phyloP scores from a whole-genome alignment of 2,113 vertebrate genomes.

The Helogale parvula region DNA sequence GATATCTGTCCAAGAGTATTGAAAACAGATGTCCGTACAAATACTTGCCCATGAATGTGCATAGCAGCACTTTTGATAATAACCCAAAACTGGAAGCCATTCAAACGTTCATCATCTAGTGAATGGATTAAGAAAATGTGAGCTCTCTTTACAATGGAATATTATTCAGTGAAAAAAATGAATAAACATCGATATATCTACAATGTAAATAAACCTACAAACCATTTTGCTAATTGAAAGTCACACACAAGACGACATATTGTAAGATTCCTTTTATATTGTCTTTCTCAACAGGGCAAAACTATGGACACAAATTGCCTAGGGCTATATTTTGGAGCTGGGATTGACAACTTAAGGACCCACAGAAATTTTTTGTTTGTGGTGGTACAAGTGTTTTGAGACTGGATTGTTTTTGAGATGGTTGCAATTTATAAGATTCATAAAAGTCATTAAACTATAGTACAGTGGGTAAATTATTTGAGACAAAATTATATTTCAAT shows the following conservation, averaged over 20 bases:
- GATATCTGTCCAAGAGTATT: background rate
- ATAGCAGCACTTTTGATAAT: background rate
- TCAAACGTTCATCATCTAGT: background rate
- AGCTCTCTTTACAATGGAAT: background rate
- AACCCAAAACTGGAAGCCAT: background rate
- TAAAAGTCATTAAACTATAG: background rate
- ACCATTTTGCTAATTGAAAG: background rate
- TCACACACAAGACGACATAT: background rate
- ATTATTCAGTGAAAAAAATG: background rate
- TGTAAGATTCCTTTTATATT: background rate
- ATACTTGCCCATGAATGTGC: background rate
- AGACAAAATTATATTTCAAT: background rate
- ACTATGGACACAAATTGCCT: background rate
- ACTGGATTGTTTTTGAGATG: background rate
- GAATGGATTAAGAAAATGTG: slow-evolving; percentile 4
- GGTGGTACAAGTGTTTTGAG: background rate
- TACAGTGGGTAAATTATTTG: background rate
- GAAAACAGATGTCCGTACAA: background rate
- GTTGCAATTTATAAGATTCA: background rate
- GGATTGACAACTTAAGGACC: background rate
- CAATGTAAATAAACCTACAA: background rate
- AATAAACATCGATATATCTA: background rate
- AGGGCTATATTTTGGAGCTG: background rate
- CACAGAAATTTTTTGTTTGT: background rate
- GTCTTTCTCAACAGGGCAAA: background rate